phyloP scores from a whole-genome alignment of 2,797 vertebrate genomes.

The Macrochelys suwanniensis region DNA sequence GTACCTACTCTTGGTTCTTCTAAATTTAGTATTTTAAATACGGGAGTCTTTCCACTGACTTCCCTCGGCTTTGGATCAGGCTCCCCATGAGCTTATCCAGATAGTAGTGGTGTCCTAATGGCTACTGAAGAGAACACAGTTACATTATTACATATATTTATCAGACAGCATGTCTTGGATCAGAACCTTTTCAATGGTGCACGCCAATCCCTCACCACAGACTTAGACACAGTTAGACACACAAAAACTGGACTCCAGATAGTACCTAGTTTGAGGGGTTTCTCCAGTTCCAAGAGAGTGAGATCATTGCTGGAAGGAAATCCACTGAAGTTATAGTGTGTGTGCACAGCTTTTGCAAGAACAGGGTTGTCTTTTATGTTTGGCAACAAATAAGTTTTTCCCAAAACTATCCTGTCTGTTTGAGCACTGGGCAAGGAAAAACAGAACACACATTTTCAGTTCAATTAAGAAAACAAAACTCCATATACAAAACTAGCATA shows the following conservation, averaged over 20 bases:
- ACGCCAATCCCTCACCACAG: neutral
- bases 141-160: neutral
- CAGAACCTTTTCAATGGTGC: neutral
- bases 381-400: neutral
- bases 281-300: conserved; percentile 12
- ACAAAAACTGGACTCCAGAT: neutral
- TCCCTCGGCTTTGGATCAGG: neutral
- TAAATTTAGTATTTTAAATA: neutral
- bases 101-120: neutral
- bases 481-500: neutral
- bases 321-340: neutral
- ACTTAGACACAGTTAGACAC: neutral
- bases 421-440: neutral
- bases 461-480: neutral
- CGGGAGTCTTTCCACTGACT: neutral
- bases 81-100: neutral
- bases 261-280: neutral
- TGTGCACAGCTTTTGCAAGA: neutral
- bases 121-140: neutral
- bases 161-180: neutral
- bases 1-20: conserved; percentile 30
- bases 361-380: neutral
- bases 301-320: conserved; percentile 1
- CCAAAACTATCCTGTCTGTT: neutral
- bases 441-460: neutral